Conservation (phyloP, 2,113 vertebrate species). For the Tauraco erythrolophus region DNA sequence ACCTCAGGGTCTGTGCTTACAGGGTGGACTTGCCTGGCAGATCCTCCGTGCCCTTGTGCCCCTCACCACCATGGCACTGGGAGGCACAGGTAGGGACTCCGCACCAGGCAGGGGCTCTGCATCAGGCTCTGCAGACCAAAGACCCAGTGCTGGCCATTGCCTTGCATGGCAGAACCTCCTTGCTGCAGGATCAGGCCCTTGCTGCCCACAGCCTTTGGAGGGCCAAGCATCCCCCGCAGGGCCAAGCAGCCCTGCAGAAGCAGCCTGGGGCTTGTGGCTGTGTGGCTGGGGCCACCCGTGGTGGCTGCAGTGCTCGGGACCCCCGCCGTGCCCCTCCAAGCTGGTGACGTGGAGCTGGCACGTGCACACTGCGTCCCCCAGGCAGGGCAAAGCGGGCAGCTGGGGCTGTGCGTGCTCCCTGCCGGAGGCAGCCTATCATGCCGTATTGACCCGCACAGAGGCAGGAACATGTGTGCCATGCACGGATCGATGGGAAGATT, state of each 20-base stretch:
- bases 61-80: accelerated
- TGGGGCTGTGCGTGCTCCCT: constrained; percentile 24
- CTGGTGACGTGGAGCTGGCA: neutral
- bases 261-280: neutral
- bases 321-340: accelerated
- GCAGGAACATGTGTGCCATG: constrained; percentile 63
- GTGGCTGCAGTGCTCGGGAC: accelerated
- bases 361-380: neutral
- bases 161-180: neutral
- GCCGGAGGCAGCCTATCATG: constrained; percentile 60
- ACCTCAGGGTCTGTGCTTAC: accelerated
- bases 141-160: neutral
- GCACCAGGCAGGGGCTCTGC: neutral
- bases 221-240: neutral
- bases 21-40: neutral
- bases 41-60: accelerated
- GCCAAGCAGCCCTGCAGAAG: neutral
- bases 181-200: neutral
- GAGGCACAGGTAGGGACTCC: neutral
- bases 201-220: neutral
- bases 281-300: neutral
- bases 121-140: neutral
- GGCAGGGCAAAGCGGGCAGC: neutral
- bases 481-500: constrained; percentile 68
- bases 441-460: constrained; percentile 55